Base-by-base conservation (phyloP, 2,113 vertebrate genomes). In the Phaethon lepturus region DNA sequence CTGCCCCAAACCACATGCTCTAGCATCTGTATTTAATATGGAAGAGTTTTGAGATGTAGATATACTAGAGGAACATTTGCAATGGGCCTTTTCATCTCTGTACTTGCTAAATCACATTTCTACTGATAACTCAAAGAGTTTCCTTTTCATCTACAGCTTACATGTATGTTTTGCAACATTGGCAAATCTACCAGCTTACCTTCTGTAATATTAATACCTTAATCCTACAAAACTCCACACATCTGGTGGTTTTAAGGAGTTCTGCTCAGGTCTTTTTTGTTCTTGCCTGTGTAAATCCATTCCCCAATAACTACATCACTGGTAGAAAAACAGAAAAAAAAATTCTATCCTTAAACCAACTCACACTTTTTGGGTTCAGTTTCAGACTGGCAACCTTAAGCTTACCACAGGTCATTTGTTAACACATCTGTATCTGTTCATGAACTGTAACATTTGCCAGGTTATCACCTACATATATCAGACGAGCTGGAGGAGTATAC, bases 361-460 rank as follows among this genome's bases (percentile, higher is more conserved):
- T 50, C n/a, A 55, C 31, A 42, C 47, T 86, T 86, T 79, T 79
- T 29, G 40, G 35, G 59, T 35, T 83, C 56, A 67, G 81, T 85
- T 75, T 88, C 92, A 88, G 74, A 71, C 42, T 60, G 88, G 52
- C 3, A 44, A 62, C 56, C 33, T 55, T 45, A 69, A 86, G 45
- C 73, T 90, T 82, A 88, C 56, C 90, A 33, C 9, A 44, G 45
- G 33, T 60, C 84, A 93, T 31, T 87, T 74, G 29, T 45, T 90
- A 91, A 62, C 73, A 86, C 74, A 73, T 90, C 74, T 90, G 88
- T 72, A 88, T 86, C 69, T 92, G 69, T 35, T 94, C 73, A 74
- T 28, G 50, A 71, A 3, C 47, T 63, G 28, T 25, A 85, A 63
- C 29, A 52, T 86, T 79, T 82, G 33, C 75, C 73, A 76, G 62